Percentiles rank a stretch among this genome's conserved stretches.
These are phyloP conservation scores for Anoplolepis gracilipes DNA, from an alignment of 1,140 invertebrate genomes.

Conservation along the genomic window DNA sequence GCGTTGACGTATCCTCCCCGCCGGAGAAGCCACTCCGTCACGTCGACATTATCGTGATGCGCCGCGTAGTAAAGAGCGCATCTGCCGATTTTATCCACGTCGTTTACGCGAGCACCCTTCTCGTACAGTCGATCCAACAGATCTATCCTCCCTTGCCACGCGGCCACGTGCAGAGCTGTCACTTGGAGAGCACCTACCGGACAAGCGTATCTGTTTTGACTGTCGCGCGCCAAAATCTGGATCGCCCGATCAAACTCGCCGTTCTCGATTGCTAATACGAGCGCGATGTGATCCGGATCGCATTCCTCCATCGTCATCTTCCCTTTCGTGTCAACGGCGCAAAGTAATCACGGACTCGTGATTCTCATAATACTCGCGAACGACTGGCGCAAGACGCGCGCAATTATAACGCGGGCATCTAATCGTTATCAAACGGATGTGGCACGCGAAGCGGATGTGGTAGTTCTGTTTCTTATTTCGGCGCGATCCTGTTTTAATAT, in stretches of 20 bases:
- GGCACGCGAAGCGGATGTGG: constrained; percentile 37
- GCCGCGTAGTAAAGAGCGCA: constrained; percentile 70
- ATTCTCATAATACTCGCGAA: background rate
- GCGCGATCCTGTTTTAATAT: constrained; percentile 3
- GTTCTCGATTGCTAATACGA: constrained; percentile 46
- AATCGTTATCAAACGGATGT: constrained; percentile 57
- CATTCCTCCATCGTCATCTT: background rate
- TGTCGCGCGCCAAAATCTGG: constrained; percentile 14
- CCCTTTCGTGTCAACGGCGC: background rate
- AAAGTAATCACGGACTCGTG: background rate
- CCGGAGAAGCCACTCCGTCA: constrained; percentile 62
- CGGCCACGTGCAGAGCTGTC: constrained; percentile 68
- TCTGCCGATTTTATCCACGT: constrained; percentile 72
- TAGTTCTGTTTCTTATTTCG: background rate
- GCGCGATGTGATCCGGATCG: background rate
- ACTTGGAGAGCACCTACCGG: constrained; percentile 45
- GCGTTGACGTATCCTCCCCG: constrained; percentile 45
- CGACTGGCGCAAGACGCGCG: background rate
- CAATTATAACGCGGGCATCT: background rate
- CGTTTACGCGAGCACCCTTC: constrained; percentile 64
- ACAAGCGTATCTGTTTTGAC: background rate
- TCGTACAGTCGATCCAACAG: constrained; percentile 58
- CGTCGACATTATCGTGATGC: constrained; percentile 42
- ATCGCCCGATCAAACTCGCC: background rate
- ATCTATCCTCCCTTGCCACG: constrained; percentile 63